Percentiles rank a stretch among this genome's conserved stretches.
Evolutionary conservation across 2,797 vertebrate species (phyloP).

Genomic region (Melanotaenia nigrans): DNA sequence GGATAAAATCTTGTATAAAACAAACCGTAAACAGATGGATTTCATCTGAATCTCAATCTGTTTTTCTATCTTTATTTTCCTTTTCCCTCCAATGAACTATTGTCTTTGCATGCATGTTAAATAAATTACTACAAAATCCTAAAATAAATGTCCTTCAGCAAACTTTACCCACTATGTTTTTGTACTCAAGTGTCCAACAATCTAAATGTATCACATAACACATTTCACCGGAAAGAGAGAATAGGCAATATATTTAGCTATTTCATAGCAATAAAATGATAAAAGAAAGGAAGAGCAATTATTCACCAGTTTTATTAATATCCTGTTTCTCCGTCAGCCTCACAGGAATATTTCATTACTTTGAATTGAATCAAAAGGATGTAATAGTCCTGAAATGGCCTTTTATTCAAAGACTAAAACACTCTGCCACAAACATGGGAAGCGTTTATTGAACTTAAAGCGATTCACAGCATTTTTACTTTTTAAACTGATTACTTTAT

Average conservation of each 20-base stretch:
- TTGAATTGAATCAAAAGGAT: conserved; percentile 31
- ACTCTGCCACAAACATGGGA: background rate
- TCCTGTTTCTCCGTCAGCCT: conserved; percentile 52
- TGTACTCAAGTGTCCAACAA: conserved; percentile 11
- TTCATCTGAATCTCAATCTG: conserved; percentile 23
- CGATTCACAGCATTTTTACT: background rate
- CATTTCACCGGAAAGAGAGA: conserved; percentile 19
- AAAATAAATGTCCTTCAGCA: conserved; percentile 17
- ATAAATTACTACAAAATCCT: conserved; percentile 29
- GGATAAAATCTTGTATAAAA: background rate
- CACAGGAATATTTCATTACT: conserved; percentile 45
- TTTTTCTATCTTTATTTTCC: conserved; percentile 9
- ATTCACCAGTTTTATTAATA: conserved; percentile 68
- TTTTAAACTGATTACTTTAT: background rate
- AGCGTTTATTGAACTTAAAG: background rate
- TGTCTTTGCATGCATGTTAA: background rate
- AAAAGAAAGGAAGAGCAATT: conserved; percentile 45
- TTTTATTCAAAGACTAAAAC: conserved; percentile 30
- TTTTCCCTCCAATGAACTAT: conserved; percentile 11
- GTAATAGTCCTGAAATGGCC: conserved; percentile 28
- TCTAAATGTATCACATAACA: conserved; percentile 42
- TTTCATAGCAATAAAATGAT: conserved; percentile 56
- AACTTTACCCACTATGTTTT: conserved; percentile 18
- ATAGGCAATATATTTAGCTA: conserved; percentile 52
- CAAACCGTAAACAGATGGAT: conserved; percentile 2